Evolutionary conservation across 1,140 invertebrate genomes (phyloP), one percentile per base, ranked within the genome.

Genomic region (Tetragnatha versicolor): DNA sequence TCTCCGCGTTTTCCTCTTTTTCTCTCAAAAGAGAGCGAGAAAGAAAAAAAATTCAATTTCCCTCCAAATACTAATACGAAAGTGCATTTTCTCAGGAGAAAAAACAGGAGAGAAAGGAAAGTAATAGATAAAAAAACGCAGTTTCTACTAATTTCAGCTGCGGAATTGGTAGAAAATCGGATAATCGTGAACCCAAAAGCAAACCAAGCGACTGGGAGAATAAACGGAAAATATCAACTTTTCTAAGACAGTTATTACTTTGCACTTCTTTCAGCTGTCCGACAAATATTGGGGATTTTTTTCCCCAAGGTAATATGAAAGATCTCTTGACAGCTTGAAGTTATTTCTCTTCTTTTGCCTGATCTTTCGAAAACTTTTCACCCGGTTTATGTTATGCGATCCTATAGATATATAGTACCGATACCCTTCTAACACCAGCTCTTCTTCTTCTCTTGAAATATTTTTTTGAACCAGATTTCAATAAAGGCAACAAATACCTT

Each of bases 251-350:
- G 35, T 65, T 65, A 65, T 65, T 65, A 45, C 61, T 65, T 65
- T 45, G 61, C 35, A 65, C 61, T 65, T 37, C 10, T 65, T 65
- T 42, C 35, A 45, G 35, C 42, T 25, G 25, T 42, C 33, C 35
- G 37, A 42, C 61, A 65, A 65, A 65, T 65, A 65, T 65, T 65
- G 61, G 61, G 29, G 10, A n/a, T 25, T 53, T 53, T 65, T 65
- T 65, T 63, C 22, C 29, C 3, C 7, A 65, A 7, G 27, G 37
- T 65, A 65, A 42, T 42, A 65, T 45, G 33, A 65, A 65, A 25
- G 35, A 7, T 65, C 20, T 17, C 33, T 22, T 65, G 61, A 65
- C 61, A 65, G 61, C 37, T 65, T 45, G 20, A 29, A 65, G 37
- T 33, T 65, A 42, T 65, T 65, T 65, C 35, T 42, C 22, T 65